A percentile compares a stretch with the other conserved stretches of the same genome.
phyloP scores from a whole-genome alignment of 2,797 vertebrate genomes.

The Coreius guichenoti region DNA sequence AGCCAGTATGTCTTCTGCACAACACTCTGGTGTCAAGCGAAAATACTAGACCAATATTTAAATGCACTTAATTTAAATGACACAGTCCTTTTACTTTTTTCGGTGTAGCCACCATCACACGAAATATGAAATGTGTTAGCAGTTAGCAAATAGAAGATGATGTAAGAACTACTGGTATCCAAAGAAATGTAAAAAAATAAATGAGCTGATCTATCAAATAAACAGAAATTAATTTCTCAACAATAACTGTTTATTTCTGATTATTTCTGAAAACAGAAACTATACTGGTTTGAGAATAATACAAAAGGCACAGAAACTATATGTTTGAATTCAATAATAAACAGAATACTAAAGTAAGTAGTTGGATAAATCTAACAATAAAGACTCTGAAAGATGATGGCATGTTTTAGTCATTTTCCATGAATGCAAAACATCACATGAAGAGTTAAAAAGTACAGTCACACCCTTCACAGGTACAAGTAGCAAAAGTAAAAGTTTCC shows the following conservation, averaged over 20 bases:
- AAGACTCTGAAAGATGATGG: neutral
- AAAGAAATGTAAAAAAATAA: neutral
- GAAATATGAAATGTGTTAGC: conserved; percentile 16
- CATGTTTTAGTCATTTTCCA: conserved; percentile 10
- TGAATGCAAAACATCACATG: conserved; percentile 43
- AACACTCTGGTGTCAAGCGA: neutral
- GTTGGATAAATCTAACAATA: neutral
- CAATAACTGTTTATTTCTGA: conserved; percentile 56
- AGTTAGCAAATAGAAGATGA: conserved; percentile 23
- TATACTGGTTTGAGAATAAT: conserved; percentile 46
- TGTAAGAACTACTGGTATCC: neutral
- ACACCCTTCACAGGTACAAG: conserved; percentile 58
- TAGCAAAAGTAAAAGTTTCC: conserved; percentile 13
- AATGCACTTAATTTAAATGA: neutral
- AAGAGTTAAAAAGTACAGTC: conserved; percentile 50
- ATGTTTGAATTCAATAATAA: conserved; percentile 5
- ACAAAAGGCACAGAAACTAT: neutral
- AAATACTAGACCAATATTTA: neutral
- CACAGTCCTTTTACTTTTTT: neutral
- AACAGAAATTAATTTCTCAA: conserved; percentile 34
- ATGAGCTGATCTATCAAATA: conserved; percentile 25
- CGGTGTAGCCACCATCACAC: conserved; percentile 3
- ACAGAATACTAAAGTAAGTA: neutral
- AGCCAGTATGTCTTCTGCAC: neutral
- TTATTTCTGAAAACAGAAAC: conserved; percentile 36